Conservation (phyloP, 2,113 vertebrate species). For the Elaphurus davidianus region DNA sequence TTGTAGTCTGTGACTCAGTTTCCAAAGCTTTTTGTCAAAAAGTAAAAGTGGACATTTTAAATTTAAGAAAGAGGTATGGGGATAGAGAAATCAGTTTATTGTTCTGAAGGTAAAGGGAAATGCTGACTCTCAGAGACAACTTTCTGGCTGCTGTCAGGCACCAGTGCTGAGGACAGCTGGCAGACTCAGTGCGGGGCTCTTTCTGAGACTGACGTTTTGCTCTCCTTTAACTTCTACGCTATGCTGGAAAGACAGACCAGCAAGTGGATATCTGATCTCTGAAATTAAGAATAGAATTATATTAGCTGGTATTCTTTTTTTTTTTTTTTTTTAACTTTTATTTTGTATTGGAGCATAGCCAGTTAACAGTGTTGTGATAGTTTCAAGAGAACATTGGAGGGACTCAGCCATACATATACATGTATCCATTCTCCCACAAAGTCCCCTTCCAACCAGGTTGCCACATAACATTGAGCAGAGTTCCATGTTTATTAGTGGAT, state of each 20-base stretch:
- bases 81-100: constrained; percentile 5
- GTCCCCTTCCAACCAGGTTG: background rate
- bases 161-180: background rate
- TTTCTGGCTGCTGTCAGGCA: background rate
- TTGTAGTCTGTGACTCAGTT: background rate
- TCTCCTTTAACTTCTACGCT: background rate
- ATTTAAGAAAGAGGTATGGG: background rate
- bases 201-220: background rate
- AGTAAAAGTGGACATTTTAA: constrained; percentile 27
- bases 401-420: background rate
- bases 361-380: background rate
- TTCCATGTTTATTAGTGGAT: background rate
- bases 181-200: background rate
- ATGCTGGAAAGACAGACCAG: background rate
- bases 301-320: background rate
- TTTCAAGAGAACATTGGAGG: background rate
- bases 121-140: background rate
- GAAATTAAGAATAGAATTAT: constrained; percentile 24
- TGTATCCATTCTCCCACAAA: background rate
- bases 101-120: background rate
- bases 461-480: background rate
- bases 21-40: constrained; percentile 9
- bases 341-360: background rate
- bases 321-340: background rate
- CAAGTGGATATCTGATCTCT: background rate